A percentile compares a stretch with the other conserved stretches of the same genome.
Conservation (phyloP, 2,113 vertebrate genomes). For the Amblyopsis rosae region DNA sequence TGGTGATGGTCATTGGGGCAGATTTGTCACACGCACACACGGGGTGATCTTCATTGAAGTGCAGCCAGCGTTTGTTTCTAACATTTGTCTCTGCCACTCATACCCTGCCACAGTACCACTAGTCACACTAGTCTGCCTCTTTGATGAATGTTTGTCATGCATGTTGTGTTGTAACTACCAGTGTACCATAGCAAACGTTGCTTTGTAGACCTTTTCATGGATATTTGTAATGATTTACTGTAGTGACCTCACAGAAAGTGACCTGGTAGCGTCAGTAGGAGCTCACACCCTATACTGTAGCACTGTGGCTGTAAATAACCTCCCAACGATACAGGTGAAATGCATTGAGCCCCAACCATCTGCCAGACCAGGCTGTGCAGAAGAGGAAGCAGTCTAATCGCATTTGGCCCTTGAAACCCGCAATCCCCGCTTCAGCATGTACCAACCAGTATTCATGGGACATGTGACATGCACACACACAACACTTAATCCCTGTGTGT, state of each 20-base stretch:
- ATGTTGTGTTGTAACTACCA: not conserved
- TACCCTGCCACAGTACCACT: not conserved
- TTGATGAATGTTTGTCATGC: not conserved
- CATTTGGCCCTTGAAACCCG: constrained; percentile 14
- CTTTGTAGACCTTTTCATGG: not conserved
- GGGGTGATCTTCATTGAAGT: constrained; percentile 37
- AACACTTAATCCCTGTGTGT: constrained; percentile 45
- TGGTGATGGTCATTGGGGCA: constrained; percentile 25
- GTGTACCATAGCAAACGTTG: not conserved
- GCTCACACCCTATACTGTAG: not conserved
- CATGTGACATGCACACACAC: constrained; percentile 22
- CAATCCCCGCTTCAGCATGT: constrained; percentile 24
- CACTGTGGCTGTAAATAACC: constrained; percentile 13
- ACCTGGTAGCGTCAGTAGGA: constrained; percentile 15
- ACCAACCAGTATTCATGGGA: constrained; percentile 26
- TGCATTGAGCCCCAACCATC: constrained; percentile 32
- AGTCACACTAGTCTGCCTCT: constrained; percentile 4
- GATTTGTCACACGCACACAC: constrained; percentile 26
- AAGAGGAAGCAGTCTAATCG: constrained; percentile 41
- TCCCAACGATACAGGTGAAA: not conserved
- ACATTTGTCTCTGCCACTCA: too few relatives aligned
- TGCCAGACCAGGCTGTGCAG: constrained; percentile 15
- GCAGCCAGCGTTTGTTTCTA: constrained; percentile 22
- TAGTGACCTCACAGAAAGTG: not conserved
- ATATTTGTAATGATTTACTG: not conserved